Conservation (phyloP, 2,113 vertebrate species). For the Austrofundulus limnaeus region DNA sequence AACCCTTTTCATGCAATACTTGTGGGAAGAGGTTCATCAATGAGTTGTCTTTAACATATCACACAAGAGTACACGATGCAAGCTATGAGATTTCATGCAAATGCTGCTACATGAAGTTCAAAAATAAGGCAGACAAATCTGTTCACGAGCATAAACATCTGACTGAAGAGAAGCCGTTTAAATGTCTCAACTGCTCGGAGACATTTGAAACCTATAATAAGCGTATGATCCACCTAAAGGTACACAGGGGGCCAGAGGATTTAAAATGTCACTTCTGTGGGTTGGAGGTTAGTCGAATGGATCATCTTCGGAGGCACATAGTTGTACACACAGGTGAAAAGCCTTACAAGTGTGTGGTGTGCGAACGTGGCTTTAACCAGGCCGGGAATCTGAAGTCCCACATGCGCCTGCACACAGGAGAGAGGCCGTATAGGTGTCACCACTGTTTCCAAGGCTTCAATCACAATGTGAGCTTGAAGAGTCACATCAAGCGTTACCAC, state of each 20-base stretch:
- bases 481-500: too few relatives aligned
- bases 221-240: slow-evolving; percentile 34
- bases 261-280: slow-evolving; percentile 53
- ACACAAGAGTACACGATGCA: slow-evolving; percentile 46
- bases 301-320: slow-evolving; percentile 35
- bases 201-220: slow-evolving; percentile 30
- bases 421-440: slow-evolving; percentile 62
- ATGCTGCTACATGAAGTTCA: slow-evolving; percentile 50
- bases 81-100: slow-evolving; percentile 54
- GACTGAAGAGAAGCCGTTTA: slow-evolving; percentile 33
- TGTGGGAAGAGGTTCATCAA: slow-evolving; percentile 54
- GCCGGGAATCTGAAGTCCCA: slow-evolving; percentile 62
- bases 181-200: slow-evolving; percentile 54
- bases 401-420: slow-evolving; percentile 68
- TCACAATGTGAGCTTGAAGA: slow-evolving; percentile 68
- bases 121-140: slow-evolving; percentile 52
- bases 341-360: slow-evolving; percentile 49
- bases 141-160: slow-evolving; percentile 47
- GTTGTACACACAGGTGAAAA: slow-evolving; percentile 53
- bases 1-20: slow-evolving; percentile 53
- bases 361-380: slow-evolving; percentile 62
- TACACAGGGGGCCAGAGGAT: slow-evolving; percentile 29
- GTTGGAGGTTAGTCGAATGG: slow-evolving; percentile 22
- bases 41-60: slow-evolving; percentile 26
- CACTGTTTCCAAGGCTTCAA: slow-evolving; percentile 61